Evolutionary conservation across 2,113 vertebrate genomes (phyloP), one percentile per base, ranked within the genome.

Genomic region (Rutilus rutilus): DNA sequence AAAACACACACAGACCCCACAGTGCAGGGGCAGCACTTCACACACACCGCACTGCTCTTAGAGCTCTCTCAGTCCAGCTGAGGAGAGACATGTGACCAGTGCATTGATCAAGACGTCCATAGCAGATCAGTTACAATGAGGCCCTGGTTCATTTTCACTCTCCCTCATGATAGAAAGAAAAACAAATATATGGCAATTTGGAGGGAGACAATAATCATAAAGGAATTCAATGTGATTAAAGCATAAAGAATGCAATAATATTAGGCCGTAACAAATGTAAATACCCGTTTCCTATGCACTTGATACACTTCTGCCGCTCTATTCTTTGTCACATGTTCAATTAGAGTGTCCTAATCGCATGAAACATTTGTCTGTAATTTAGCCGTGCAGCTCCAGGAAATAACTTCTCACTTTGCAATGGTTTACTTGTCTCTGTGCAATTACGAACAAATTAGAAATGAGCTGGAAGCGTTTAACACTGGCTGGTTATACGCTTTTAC

Each of bases 391-490:
- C 90, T 92, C 75, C 65, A 84, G 86, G 90, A 92, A 88, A 90
- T 91, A 87, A 87, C 79, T 89, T 90, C 75, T 65, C 59, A 65
- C 91, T 85, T 88, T 87, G 90, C 91, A 64, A 84, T 78, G 89
- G 91, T 90, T 90, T 90, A 90, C 84, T 90, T 90, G 90, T 94
- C 93, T 93, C 82, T 71, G 90, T 86, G 91, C 93, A 94, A 94
- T 94, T 94, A 94, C 90, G 89, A 90, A 88, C 91, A 93, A 93
- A 94, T 94, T 91, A 95, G 90, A 91, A 91, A 90, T 92, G 89
- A 90, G 91, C 90, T 91, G 89, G 86, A 88, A 89, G 90, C 89
- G 52, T 89, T 91, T 87, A 71, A 79, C 65, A 17, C 82, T 76
- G 79, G 39, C 50, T 50, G 71, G 78, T 81, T 85, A 88, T 90